Conservation (phyloP, 2,797 vertebrate species). For the Silurus lanzhouensis region DNA sequence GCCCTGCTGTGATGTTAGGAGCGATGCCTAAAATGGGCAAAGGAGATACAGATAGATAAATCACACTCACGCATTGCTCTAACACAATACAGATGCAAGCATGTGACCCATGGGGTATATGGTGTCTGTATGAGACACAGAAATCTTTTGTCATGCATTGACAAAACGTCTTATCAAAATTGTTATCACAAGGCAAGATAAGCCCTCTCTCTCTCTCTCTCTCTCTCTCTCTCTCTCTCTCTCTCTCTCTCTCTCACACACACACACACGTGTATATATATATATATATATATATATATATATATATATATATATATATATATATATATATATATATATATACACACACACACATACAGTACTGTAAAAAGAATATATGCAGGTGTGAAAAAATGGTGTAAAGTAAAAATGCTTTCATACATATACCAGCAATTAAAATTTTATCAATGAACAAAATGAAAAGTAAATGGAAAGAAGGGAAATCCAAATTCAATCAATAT, state of each 20-base stretch:
- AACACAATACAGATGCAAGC: constrained; percentile 17
- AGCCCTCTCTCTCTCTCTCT: not conserved
- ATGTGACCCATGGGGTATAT: not conserved
- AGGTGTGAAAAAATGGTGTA: too few species aligned
- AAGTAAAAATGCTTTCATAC: too few species aligned
- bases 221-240: not conserved
- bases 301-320: too few species aligned
- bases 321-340: too few species aligned
- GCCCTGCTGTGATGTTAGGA: constrained; percentile 95
- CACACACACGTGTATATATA: not conserved
- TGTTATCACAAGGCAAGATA: constrained; percentile 6
- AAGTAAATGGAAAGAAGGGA: too few species aligned
- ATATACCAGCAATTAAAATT: too few species aligned
- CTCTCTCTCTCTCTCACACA: not conserved
- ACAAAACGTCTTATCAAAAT: constrained; percentile 19
- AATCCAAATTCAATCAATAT: too few species aligned
- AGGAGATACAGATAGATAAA: constrained; percentile 45
- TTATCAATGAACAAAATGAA: too few species aligned
- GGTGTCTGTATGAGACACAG: constrained; percentile 9
- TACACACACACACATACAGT: too few species aligned
- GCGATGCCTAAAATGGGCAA: constrained; percentile 82
- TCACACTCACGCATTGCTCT: constrained; percentile 10
- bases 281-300: not conserved
- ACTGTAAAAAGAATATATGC: too few species aligned
- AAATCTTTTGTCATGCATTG: not conserved